These are phyloP conservation scores for Diplosoma virens DNA, from an alignment of 23 tunicate species.

Conservation along the genomic window DNA sequence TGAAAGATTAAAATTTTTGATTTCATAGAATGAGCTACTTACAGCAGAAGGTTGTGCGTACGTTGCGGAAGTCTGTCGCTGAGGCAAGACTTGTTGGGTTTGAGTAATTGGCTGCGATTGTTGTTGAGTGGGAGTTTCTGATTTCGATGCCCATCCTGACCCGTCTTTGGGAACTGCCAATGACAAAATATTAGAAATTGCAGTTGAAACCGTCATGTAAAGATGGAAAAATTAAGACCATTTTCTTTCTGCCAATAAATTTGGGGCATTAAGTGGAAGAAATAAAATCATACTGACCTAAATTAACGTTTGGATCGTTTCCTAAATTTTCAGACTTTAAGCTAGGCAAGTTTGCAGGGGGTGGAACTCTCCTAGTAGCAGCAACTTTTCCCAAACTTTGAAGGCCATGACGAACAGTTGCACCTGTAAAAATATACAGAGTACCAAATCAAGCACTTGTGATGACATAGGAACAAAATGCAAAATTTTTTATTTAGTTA, in stretches of 20 bases:
- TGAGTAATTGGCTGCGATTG: slow-evolving; percentile 27
- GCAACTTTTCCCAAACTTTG: slow-evolving; percentile 98
- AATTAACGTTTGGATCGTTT: slow-evolving; percentile 89
- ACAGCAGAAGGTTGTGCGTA: slow-evolving; percentile 58
- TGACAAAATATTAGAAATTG: no score
- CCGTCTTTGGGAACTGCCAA: slow-evolving; percentile 98
- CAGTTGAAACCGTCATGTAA: no score
- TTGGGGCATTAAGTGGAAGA: not conserved
- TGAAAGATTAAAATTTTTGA: no score
- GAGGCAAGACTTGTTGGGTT: slow-evolving; percentile 38
- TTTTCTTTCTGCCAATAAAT: no score
- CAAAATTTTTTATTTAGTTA: no score
- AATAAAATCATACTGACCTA: slow-evolving; percentile 19
- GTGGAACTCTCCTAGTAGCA: slow-evolving; percentile 87
- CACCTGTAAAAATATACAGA: slow-evolving; percentile 10
- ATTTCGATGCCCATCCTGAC: slow-evolving; percentile 97
- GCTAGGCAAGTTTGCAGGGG: slow-evolving; percentile 94
- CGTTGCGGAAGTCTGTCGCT: slow-evolving; percentile 36
- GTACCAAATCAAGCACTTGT: not conserved
- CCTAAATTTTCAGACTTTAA: slow-evolving; percentile 91
- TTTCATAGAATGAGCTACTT: no score
- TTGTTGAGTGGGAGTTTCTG: slow-evolving; percentile 45
- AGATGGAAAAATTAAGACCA: no score
- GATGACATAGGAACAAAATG: no score
- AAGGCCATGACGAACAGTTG: slow-evolving; percentile 83